phyloP scores from a whole-genome alignment of 2,113 vertebrate species.

The Onychostruthus taczanowskii region DNA sequence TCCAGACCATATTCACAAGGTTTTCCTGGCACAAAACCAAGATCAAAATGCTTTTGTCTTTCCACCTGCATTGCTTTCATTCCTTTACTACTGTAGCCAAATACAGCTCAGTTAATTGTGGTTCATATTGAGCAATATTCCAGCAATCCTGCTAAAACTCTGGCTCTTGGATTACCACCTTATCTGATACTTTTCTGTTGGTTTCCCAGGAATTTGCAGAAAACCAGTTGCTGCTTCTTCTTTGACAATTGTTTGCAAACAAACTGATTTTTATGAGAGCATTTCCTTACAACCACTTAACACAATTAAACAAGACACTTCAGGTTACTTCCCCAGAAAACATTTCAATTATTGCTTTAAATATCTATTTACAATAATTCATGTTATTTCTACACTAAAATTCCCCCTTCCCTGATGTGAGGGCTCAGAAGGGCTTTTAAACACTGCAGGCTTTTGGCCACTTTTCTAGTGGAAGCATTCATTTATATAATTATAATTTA shows the following conservation, averaged over 20 bases:
- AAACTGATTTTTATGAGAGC: neutral
- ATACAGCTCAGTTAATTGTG: neutral
- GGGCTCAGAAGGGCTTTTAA: neutral
- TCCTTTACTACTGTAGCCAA: neutral
- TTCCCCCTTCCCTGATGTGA: neutral
- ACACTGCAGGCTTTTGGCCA: neutral
- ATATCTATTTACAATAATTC: neutral
- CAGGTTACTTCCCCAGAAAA: neutral
- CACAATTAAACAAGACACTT: neutral
- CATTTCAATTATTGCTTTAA: neutral
- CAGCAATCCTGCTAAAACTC: neutral
- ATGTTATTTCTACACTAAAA: neutral
- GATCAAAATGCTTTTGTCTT: neutral
- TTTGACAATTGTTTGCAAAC: neutral
- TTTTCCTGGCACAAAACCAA: neutral
- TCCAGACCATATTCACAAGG: neutral
- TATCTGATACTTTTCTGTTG: neutral
- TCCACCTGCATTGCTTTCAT: neutral
- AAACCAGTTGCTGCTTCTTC: neutral
- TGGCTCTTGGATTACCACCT: neutral
- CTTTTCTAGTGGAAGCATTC: neutral
- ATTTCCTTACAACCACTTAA: neutral
- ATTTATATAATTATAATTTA: neutral
- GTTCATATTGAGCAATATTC: neutral
- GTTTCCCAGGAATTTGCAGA: neutral